Base-by-base conservation (phyloP, 2,113 vertebrate species). In the Phasianus colchicus region DNA sequence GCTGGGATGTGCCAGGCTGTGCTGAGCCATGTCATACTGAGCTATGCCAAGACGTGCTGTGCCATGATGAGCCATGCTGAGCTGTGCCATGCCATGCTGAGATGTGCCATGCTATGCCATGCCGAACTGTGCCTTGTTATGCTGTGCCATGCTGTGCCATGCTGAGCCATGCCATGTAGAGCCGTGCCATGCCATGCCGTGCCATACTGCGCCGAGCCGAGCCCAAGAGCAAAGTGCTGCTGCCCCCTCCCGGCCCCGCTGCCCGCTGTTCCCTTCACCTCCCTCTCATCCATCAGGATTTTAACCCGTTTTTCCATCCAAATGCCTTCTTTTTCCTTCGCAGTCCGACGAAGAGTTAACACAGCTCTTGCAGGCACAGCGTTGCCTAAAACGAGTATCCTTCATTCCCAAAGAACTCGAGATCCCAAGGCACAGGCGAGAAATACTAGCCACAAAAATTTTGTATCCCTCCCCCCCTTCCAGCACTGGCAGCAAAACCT, bases 141-240 rank as follows among this genome's bases (percentile, higher is more conserved):
- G 42, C 4, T 42, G 42, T 43, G 42, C 42, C 42, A 15, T 38
- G 38, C 38, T 17, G 43, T 43, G 43, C 43, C 43, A 17, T 45
- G 43, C 43, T 18, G 43, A 45, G 43, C 43, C 17, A 8, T 45
- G 43, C 43, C 17, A 17, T 43, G 43, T 5, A 4, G 47, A 48
- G 20, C 20, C 5, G 47, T 48, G 48, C 48, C 22, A 22, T 54
- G 52, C 52, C 52, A 29, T 30, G 52, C 52, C 27, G 8, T 52
- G 50, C 50, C 25, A 5, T 30, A 16, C 52, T 10, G 52, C 30
- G 52, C 52, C 52, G 27, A 30, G 52, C 15, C 15, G 27, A 29
- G 61, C 61, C 61, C 38, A 40, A 90, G 92, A 92, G 80, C 88
- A 94, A 95, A 95, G 95, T 76, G 93, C 89, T 96, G 91, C 96